Conservation (phyloP, 2,797 vertebrate species). For the Lepidocolaptes lacrymiger region DNA sequence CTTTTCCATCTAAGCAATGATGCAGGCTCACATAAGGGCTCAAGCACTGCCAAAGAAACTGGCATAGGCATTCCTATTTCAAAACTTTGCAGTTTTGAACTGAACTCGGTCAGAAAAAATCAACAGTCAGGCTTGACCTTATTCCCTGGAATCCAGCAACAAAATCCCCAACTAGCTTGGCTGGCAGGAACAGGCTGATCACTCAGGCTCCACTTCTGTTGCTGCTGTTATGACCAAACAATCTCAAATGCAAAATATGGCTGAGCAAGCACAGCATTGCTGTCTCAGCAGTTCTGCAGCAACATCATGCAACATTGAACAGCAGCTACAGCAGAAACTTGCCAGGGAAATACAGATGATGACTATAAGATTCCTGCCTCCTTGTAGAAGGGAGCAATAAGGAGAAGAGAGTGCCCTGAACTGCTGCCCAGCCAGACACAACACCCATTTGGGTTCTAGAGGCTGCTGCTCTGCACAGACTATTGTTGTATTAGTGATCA, state of each 20-base stretch:
- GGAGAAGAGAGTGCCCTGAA: not conserved
- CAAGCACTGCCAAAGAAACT: not conserved
- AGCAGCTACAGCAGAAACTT: not conserved
- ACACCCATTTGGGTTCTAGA: not conserved
- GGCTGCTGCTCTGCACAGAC: not conserved
- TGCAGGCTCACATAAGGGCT: not conserved
- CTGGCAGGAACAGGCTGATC: not conserved
- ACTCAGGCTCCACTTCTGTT: not conserved
- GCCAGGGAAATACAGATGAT: not conserved
- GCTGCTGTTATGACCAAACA: not conserved
- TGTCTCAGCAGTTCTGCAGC: not conserved
- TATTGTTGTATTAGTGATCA: not conserved
- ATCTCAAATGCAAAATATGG: not conserved
- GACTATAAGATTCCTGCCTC: not conserved
- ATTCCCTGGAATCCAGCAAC: not conserved
- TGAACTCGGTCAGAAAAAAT: not conserved
- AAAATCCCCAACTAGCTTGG: not conserved
- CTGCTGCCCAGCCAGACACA: not conserved
- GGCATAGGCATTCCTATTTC: not conserved
- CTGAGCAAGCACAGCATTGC: not conserved
- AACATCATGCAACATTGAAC: accelerated
- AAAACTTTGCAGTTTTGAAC: not conserved
- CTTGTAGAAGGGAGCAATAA: not conserved
- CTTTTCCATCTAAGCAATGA: no score
- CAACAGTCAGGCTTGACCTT: not conserved